Evolutionary conservation across 1,140 invertebrate genomes (phyloP).

Genomic region (Physella acuta): DNA sequence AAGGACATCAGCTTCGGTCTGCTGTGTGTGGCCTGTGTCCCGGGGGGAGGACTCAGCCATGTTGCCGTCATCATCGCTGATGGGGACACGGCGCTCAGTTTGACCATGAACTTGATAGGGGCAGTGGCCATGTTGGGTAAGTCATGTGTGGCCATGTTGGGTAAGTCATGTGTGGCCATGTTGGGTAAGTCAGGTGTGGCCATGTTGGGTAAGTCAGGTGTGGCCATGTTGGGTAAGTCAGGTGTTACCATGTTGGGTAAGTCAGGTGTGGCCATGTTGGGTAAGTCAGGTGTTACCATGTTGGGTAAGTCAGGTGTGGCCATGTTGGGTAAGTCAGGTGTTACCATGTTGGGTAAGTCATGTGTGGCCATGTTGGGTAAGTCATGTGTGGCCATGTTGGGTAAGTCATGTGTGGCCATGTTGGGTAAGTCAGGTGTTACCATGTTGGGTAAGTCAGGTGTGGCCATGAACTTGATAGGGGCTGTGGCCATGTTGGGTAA

Average conservation of each 20-base stretch:
- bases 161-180: too few species aligned
- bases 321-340: too few species aligned
- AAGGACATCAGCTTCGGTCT: conserved; percentile 51
- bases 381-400: conserved; percentile 52
- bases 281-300: too few species aligned
- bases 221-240: too few species aligned
- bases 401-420: conserved; percentile 52
- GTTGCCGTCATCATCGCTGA: conserved; percentile 50
- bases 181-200: too few species aligned
- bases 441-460: conserved; percentile 48
- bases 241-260: too few species aligned
- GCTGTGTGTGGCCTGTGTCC: conserved; percentile 52
- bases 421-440: conserved; percentile 48
- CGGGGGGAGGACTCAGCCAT: conserved; percentile 54
- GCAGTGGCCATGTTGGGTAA: conserved; percentile 52
- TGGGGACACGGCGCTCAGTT: conserved; percentile 48
- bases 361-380: conserved; percentile 52
- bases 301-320: too few species aligned
- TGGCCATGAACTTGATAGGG: conserved; percentile 52
- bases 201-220: too few species aligned
- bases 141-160: too few species aligned
- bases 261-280: too few species aligned
- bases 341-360: too few species aligned
- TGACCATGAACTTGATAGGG: conserved; percentile 52
- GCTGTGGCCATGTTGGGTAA: conserved; percentile 52